Percentiles rank a stretch among this genome's conserved stretches.
phyloP scores from a whole-genome alignment of 2,113 vertebrate genomes.

The Sylvietta virens region DNA sequence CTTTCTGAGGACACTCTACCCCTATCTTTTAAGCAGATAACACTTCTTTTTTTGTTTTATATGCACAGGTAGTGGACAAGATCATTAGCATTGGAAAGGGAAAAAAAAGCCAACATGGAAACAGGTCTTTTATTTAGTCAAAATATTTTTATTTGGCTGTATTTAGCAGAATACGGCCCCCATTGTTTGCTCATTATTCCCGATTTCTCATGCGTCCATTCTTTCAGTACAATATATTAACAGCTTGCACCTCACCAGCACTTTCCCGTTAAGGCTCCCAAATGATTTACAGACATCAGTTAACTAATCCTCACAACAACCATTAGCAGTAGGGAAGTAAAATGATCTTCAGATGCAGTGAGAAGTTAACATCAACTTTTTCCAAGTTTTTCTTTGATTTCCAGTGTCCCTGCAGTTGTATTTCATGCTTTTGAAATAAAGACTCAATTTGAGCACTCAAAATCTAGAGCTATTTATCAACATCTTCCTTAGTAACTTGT shows the following conservation, averaged over 20 bases:
- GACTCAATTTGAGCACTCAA: neutral
- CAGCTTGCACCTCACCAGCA: neutral
- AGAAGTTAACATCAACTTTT: neutral
- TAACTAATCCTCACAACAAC: slow-evolving; percentile 9
- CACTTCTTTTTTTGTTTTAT: neutral
- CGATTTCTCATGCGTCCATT: neutral
- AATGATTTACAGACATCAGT: slow-evolving; percentile 15
- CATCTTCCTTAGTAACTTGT: neutral
- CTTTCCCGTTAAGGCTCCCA: neutral
- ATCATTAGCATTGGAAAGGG: neutral
- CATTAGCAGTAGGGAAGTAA: neutral
- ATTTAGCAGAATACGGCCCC: neutral
- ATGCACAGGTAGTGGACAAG: neutral
- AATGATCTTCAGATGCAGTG: neutral
- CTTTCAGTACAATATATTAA: slow-evolving; percentile 1
- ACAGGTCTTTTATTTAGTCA: neutral
- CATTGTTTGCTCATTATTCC: neutral
- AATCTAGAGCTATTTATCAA: neutral
- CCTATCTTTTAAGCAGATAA: neutral
- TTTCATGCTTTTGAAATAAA: neutral
- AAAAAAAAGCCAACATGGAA: neutral
- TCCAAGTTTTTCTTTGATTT: neutral
- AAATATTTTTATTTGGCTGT: slow-evolving; percentile 56
- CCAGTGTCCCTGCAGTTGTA: neutral
- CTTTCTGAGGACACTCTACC: neutral